Evolutionary conservation across 2,797 vertebrate genomes (phyloP), one percentile per base, ranked within the genome.

Genomic region (Rhynchotus rufescens): DNA sequence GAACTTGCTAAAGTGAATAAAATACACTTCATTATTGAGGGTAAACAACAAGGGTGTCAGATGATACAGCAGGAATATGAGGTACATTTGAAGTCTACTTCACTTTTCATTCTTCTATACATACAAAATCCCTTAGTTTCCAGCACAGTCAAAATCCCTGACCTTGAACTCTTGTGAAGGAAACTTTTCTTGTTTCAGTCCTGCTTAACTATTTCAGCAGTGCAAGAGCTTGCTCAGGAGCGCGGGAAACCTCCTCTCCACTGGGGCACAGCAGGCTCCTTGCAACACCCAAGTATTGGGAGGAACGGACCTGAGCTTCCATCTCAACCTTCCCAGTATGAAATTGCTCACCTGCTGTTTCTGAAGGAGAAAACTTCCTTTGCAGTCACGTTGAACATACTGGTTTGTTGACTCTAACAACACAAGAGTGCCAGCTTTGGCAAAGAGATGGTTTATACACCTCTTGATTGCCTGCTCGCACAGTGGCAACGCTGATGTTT

Each of bases 401-500:
- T 1, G 6, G 16, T 65, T 89, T 84, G 59, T 67, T 42, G 59
- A 30, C 40, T 67, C 0, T 28, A 64, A 79, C 10, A 38, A 15
- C 21, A 3, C 10, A 34, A 77, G n/a, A n/a, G 22, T 30, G 25
- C 20, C 0, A 4, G 22, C 28, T 59, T 66, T 30, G 25, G 38
- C 60, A 80, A 76, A 79, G n/a, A 52, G 34, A 7, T 1, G 0
- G 28, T 73, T 61, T 68, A 6, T 15, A n/a, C 12, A 23, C 22
- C 44, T 28, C 32, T 19, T 0, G 3, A 12, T 30, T 36, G 12
- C 76, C 62, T 4, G 1, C 17, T 66, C 49, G 14, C 57, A 13
- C 0, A 0, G 40, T 30, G 34, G 42, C 36, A 57, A 16, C 1
- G n/a, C 38, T 7, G 1, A 26, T 44, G 9, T 25, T 61, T 67